Percentiles rank a stretch among this genome's conserved stretches.
Evolutionary conservation across 1,140 invertebrate genomes (phyloP).

Genomic region (Heliconius hermathena): DNA sequence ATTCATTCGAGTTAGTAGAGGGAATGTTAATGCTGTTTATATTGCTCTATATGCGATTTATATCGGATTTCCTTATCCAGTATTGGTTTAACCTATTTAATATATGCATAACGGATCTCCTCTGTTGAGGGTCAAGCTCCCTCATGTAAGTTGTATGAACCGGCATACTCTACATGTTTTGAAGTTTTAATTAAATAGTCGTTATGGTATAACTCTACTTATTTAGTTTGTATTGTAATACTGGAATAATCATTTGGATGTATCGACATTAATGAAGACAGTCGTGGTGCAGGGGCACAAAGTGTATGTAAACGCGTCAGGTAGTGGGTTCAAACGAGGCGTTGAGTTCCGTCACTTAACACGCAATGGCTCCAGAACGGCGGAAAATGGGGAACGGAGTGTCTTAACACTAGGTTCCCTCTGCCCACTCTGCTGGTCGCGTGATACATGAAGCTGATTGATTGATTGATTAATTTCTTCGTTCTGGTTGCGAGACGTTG

Average conservation of each 20-base stretch:
- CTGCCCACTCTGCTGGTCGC: no score
- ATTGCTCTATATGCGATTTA: slow-evolving; percentile 3
- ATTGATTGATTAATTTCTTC: no score
- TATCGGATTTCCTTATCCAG: slow-evolving; percentile 4
- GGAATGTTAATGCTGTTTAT: slow-evolving; percentile 3
- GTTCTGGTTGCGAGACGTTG: no score
- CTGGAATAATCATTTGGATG: neutral
- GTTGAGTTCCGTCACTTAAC: no score
- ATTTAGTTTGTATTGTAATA: neutral
- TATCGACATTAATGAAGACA: no score
- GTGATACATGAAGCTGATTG: no score
- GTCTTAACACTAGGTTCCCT: no score
- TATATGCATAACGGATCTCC: slow-evolving; percentile 27
- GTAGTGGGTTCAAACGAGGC: no score
- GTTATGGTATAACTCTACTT: slow-evolving; percentile 20
- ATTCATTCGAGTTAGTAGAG: neutral
- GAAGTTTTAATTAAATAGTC: slow-evolving; percentile 34
- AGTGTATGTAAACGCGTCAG: no score
- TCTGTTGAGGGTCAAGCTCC: slow-evolving; percentile 33
- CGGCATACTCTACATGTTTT: slow-evolving; percentile 31
- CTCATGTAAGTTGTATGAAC: slow-evolving; percentile 30
- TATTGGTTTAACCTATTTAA: slow-evolving; percentile 26
- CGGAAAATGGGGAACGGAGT: no score
- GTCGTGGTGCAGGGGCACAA: neutral
- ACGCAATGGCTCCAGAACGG: no score